A percentile compares a stretch with the other conserved stretches of the same genome.
phyloP scores from a whole-genome alignment of 2,113 vertebrate genomes.

The Potamarius usumacintae region DNA sequence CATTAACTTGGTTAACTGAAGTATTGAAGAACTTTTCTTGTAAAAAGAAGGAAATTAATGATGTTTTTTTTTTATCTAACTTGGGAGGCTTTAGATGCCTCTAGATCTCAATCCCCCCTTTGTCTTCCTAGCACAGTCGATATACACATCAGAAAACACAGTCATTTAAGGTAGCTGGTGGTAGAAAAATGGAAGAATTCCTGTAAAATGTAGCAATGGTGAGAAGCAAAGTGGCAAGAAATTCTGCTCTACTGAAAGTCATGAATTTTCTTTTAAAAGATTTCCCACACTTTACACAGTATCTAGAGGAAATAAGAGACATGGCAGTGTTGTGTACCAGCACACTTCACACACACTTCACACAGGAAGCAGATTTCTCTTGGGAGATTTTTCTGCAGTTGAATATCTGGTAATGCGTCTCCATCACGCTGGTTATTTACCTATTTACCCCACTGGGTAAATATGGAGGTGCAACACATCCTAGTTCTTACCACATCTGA shows the following conservation, averaged over 20 bases:
- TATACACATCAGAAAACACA: not conserved
- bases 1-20: no score
- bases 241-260: not conserved
- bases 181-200: not conserved
- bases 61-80: not conserved
- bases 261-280: not conserved
- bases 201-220: not conserved
- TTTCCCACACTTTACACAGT: not conserved
- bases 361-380: not conserved
- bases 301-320: not conserved
- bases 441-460: no score
- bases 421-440: not conserved
- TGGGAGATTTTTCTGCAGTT: not conserved
- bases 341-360: not conserved
- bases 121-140: no score
- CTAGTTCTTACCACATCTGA: not conserved
- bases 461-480: not conserved
- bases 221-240: not conserved
- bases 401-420: not conserved
- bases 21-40: no score
- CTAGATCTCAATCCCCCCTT: not conserved
- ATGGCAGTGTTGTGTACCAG: not conserved
- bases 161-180: not conserved
- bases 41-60: not conserved
- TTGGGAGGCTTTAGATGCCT: not conserved